Conservation (phyloP, 2,888 invertebrate genomes). For the Drosophila nigritarsus region DNA sequence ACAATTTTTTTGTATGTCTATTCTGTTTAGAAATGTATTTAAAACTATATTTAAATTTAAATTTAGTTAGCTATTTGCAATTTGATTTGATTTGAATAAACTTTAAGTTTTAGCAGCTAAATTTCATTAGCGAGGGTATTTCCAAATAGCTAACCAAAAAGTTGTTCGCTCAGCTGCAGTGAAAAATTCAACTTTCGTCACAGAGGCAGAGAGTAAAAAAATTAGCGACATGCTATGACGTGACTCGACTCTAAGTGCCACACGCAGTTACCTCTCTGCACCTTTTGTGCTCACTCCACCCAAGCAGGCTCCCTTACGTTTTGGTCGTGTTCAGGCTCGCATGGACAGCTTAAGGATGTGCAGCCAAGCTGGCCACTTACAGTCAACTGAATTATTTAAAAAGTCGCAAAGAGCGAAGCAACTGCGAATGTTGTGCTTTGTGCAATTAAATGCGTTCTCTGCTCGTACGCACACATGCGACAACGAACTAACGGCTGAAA, state of each 20-base stretch:
- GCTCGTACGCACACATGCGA: conserved; percentile 75
- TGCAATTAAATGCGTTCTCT: conserved; percentile 77
- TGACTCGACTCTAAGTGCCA: conserved; percentile 69
- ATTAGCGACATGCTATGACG: conserved; percentile 78
- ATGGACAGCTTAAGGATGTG: conserved; percentile 47
- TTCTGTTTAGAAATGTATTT: neutral
- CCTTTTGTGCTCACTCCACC: neutral
- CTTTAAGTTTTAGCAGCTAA: neutral
- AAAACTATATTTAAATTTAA: neutral
- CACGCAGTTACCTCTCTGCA: conserved; percentile 6
- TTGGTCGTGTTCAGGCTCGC: conserved; percentile 30
- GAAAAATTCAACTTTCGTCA: conserved; percentile 60
- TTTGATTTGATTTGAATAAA: neutral
- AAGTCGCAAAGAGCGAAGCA: conserved; percentile 70
- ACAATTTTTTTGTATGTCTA: neutral
- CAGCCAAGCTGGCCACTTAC: conserved; percentile 44
- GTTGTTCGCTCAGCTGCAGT: conserved; percentile 59
- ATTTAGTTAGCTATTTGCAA: neutral
- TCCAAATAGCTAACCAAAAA: neutral
- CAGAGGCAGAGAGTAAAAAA: conserved; percentile 66
- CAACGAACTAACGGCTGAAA: conserved; percentile 10
- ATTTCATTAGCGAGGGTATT: conserved; percentile 9
- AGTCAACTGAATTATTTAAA: conserved; percentile 77
- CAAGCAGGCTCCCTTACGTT: conserved; percentile 6
- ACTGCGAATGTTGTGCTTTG: conserved; percentile 66